A percentile compares a stretch with the other conserved stretches of the same genome.
These are phyloP conservation scores for Trachythela sp. DNA, from an alignment of 64 coral and sea anemone species.

Conservation along the genomic window DNA sequence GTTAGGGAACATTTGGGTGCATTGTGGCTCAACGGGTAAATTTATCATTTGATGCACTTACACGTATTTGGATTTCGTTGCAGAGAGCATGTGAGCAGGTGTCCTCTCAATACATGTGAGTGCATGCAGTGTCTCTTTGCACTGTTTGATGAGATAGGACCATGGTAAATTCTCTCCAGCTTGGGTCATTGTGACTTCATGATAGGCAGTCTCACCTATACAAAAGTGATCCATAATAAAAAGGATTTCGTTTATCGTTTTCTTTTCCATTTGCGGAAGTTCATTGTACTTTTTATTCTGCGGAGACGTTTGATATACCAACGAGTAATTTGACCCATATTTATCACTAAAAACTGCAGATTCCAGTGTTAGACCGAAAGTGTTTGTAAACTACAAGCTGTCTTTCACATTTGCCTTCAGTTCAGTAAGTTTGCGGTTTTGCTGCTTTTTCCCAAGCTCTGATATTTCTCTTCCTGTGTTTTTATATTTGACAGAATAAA, in stretches of 20 bases:
- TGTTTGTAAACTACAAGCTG: not conserved
- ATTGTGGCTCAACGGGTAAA: not conserved
- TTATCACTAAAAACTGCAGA: not conserved
- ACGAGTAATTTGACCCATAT: not conserved
- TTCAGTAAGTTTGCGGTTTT: not conserved
- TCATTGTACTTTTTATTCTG: not conserved
- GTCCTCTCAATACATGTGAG: not conserved
- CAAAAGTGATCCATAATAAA: not conserved
- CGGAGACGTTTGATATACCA: not conserved
- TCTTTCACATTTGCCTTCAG: not conserved
- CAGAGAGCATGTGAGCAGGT: not conserved
- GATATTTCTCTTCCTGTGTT: not conserved
- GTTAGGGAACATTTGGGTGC: no score
- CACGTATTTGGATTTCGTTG: not conserved
- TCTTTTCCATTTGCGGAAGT: not conserved
- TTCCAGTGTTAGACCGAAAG: slow-evolving; percentile 12
- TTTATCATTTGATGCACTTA: not conserved
- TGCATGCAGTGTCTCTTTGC: not conserved
- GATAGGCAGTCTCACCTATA: not conserved
- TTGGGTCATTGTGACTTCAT: not conserved
- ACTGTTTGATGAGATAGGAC: not conserved
- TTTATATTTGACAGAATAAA: not conserved
- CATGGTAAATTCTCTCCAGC: not conserved
- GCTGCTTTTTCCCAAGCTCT: not conserved
- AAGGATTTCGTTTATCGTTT: not conserved